Conservation (phyloP, 37 sponge, comb jelly and placozoan species). For the Beroe forskalii region DNA sequence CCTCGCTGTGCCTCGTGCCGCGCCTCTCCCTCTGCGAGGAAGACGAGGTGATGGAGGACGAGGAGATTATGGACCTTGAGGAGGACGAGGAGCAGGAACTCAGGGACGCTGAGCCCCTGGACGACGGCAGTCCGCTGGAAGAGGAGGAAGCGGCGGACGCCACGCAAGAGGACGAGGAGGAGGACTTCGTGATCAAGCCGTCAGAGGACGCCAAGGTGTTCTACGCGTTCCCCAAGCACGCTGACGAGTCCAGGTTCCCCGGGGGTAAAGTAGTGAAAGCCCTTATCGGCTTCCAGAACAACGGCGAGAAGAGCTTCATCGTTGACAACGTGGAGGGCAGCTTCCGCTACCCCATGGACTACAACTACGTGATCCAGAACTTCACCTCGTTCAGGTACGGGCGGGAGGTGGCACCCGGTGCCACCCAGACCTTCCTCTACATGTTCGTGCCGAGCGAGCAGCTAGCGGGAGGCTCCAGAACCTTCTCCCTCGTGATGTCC, state of each 20-base stretch:
- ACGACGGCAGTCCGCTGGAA: constrained; percentile 25
- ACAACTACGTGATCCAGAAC: constrained; percentile 89
- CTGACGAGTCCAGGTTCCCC: constrained; percentile 53
- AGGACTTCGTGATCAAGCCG: constrained; percentile 72
- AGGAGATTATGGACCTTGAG: constrained; percentile 21
- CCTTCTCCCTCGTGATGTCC: constrained; percentile 37
- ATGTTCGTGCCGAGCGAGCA: constrained; percentile 57
- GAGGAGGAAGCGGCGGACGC: neutral
- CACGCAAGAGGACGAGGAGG: constrained; percentile 79
- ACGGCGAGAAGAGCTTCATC: constrained; percentile 40
- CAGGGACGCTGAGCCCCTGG: neutral
- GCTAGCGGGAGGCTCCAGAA: constrained; percentile 38
- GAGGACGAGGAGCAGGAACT: constrained; percentile 8
- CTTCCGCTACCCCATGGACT: constrained; percentile 86
- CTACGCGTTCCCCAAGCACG: constrained; percentile 71
- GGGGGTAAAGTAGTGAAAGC: constrained; percentile 33
- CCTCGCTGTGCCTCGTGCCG: constrained; percentile 3
- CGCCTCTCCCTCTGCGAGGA: neutral
- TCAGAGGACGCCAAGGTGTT: constrained; percentile 74
- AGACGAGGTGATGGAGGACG: too few relatives aligned
- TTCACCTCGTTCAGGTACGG: constrained; percentile 66
- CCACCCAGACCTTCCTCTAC: constrained; percentile 46
- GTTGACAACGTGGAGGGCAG: constrained; percentile 64
- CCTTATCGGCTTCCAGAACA: constrained; percentile 66
- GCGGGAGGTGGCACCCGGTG: constrained; percentile 32